Evolutionary conservation across 2,888 invertebrate genomes (phyloP).

Genomic region (Nomada lathburiana): DNA sequence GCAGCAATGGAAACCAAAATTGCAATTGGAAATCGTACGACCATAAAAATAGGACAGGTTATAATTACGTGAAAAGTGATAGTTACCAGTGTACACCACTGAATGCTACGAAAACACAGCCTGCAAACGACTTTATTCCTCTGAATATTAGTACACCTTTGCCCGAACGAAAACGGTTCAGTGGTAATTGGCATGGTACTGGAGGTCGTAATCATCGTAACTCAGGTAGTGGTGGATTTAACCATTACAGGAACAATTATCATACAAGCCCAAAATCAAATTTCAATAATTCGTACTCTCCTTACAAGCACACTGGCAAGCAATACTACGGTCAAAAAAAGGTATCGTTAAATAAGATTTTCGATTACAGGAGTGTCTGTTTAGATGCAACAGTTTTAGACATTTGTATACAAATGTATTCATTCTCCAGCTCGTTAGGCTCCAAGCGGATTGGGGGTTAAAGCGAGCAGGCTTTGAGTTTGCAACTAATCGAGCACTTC

Average conservation of each 20-base stretch:
- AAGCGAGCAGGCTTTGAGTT: too few relatives aligned
- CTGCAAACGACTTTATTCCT: constrained; percentile 73
- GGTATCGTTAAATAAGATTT: constrained; percentile 50
- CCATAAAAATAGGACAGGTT: constrained; percentile 64
- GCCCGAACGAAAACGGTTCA: constrained; percentile 55
- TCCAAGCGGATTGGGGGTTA: too few relatives aligned
- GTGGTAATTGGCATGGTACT: constrained; percentile 61
- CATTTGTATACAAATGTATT: too few relatives aligned
- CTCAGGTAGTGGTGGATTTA: constrained; percentile 50
- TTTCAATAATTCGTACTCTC: constrained; percentile 59
- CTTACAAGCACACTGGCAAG: constrained; percentile 58
- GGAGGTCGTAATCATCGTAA: constrained; percentile 50
- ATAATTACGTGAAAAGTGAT: constrained; percentile 56
- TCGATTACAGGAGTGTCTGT: too few relatives aligned
- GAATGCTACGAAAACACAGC: constrained; percentile 42
- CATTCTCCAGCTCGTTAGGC: too few relatives aligned
- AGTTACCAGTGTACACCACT: constrained; percentile 52
- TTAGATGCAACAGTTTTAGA: too few relatives aligned
- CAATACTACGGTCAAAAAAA: constrained; percentile 62
- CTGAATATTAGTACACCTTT: constrained; percentile 69
- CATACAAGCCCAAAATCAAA: constrained; percentile 66
- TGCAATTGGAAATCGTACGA: constrained; percentile 64
- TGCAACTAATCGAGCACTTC: too few relatives aligned
- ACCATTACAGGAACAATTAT: constrained; percentile 64
- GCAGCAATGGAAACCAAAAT: constrained; percentile 56